Conservation (phyloP, 2,888 invertebrate species). For the Ennomos quercinarius region DNA sequence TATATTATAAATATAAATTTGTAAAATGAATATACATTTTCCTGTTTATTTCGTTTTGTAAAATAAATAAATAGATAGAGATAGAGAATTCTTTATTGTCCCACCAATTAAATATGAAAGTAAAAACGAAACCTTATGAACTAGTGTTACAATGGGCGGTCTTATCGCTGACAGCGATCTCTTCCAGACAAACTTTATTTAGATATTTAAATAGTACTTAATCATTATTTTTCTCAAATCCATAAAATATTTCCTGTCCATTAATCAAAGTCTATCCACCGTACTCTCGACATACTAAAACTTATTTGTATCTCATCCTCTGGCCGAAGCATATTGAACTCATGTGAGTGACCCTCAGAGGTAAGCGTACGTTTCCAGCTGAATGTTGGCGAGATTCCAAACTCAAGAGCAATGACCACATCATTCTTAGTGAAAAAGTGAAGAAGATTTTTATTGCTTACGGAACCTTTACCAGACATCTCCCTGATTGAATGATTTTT, state of each 20-base stretch:
- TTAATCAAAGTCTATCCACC: conserved; percentile 7
- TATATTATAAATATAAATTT: too few relatives aligned
- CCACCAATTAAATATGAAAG: too few relatives aligned
- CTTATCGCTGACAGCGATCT: too few relatives aligned
- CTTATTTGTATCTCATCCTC: conserved; percentile 11
- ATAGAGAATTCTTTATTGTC: too few relatives aligned
- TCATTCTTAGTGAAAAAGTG: conserved; percentile 16
- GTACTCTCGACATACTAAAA: conserved; percentile 3
- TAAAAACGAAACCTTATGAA: too few relatives aligned
- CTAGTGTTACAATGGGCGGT: too few relatives aligned
- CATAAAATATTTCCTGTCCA: not conserved
- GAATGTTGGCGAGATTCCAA: conserved; percentile 37
- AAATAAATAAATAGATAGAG: too few relatives aligned
- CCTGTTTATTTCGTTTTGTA: too few relatives aligned
- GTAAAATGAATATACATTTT: too few relatives aligned
- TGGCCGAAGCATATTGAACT: conserved; percentile 11
- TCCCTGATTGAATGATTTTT: too few relatives aligned
- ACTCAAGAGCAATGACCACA: conserved; percentile 39
- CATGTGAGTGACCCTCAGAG: conserved; percentile 31
- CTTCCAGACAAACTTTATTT: too few relatives aligned
- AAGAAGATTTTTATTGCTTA: conserved; percentile 1
- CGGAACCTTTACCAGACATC: not conserved
- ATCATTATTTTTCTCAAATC: not conserved
- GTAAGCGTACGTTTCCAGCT: conserved; percentile 18
- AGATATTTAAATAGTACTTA: too few relatives aligned